Percentiles rank a stretch among this genome's conserved stretches.
Conservation (phyloP, 2,797 vertebrate species). For the Tauraco hartlaubi region DNA sequence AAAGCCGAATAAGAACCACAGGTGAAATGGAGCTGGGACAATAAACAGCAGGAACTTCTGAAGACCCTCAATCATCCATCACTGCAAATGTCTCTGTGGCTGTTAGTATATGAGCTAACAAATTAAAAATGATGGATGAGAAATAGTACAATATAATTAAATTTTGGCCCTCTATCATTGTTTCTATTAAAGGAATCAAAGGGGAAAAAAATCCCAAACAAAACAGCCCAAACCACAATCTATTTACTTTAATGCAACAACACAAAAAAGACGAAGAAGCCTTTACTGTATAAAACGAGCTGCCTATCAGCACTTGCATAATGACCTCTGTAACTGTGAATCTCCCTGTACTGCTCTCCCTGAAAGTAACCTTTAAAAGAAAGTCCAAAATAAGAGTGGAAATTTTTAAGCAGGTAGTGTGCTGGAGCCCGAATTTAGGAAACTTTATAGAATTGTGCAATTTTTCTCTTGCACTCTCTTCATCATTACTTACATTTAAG, state of each 20-base stretch:
- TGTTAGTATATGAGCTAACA: neutral
- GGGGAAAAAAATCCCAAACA: accelerated
- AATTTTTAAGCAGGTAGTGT: neutral
- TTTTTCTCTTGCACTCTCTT: neutral
- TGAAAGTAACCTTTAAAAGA: neutral
- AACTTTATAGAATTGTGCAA: neutral
- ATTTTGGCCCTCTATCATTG: neutral
- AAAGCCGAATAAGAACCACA: neutral
- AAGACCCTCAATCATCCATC: neutral
- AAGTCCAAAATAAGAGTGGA: neutral
- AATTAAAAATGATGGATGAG: neutral
- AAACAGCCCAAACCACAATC: neutral
- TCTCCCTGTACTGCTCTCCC: neutral
- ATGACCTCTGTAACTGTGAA: neutral
- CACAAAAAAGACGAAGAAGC: neutral
- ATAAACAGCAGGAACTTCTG: neutral
- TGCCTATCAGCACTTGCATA: neutral
- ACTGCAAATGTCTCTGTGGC: neutral
- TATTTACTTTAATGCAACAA: neutral
- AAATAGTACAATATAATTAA: neutral
- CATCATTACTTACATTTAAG: neutral
- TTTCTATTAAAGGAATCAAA: neutral
- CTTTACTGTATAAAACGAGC: neutral
- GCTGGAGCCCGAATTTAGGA: neutral
- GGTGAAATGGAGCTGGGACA: neutral